Conservation (phyloP, 2,888 invertebrate species). For the Xestia ashworthii region DNA sequence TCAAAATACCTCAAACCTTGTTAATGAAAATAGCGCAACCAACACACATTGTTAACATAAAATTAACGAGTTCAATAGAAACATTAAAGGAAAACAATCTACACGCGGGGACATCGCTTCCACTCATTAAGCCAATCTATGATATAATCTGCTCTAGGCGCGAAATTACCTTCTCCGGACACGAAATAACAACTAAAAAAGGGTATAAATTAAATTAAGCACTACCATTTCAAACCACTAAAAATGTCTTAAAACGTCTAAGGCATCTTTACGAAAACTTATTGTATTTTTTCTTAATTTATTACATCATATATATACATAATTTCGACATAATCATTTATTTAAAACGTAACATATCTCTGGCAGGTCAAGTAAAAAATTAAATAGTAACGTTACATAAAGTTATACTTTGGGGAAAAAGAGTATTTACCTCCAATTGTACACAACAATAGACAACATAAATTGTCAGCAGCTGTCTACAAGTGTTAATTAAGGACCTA, state of each 20-base stretch:
- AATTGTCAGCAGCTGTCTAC: conserved; percentile 4
- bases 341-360: conserved; percentile 86
- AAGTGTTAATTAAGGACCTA: neutral
- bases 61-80: conserved; percentile 69
- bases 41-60: conserved; percentile 84
- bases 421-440: conserved; percentile 20
- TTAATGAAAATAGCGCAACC: conserved; percentile 85
- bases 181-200: conserved; percentile 66
- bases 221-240: conserved; percentile 77
- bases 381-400: conserved; percentile 68
- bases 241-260: conserved; percentile 86
- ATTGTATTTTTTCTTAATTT: conserved; percentile 89
- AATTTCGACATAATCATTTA: conserved; percentile 88
- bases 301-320: conserved; percentile 90
- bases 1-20: conserved; percentile 85
- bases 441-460: conserved; percentile 20
- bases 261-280: conserved; percentile 89
- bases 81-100: conserved; percentile 65
- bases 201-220: conserved; percentile 79
- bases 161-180: conserved; percentile 58
- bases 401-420: conserved; percentile 60
- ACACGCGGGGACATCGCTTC: conserved; percentile 63
- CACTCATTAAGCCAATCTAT: conserved; percentile 55
- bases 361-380: conserved; percentile 84
- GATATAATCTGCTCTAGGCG: conserved; percentile 42